Base-by-base conservation (phyloP, 1,140 invertebrate genomes). In the Trachymyrmex cornetzi region DNA sequence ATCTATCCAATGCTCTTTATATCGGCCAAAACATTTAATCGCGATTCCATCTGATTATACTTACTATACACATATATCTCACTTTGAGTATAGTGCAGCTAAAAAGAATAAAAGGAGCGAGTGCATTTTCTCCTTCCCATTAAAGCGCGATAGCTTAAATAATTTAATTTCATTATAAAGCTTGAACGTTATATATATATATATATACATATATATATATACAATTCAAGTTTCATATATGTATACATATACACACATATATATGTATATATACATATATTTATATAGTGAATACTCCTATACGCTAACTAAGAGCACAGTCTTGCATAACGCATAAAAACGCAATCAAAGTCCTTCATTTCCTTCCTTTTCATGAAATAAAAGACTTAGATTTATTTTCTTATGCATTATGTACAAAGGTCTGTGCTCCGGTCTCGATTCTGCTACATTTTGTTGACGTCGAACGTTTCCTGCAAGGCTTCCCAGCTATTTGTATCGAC, bases 101-200 rank as follows among this genome's bases (percentile, higher is more conserved):
- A 50, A 71, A 67, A 67, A 44, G 64, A 67, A 67, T 24, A 11
- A 44, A 50, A 57, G n/a, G 27, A 64, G 64, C 24, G 19, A 66
- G 30, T 75, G 30, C 27, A 38, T 72, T 30, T 30, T 0, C 22
- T 16, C n/a, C 27, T 12, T 75, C 2, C 11, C 30, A 75, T 57
- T 75, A 2, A 77, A 57, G 38, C 7, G 38, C n/a, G 14, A 77
- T 38, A 59, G n/a, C 34, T 77, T 19, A 77, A 77, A 77, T 44
- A 77, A 77, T 44, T 53, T 77, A 77, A 59, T 38, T 38, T 57
- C 7, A 16, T 24, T 19, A 14, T 34, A 3, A 57, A 34, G 30
- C 53, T 75, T 5, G 30, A 34, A 34, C 34, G 34, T 27, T 34
- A 38, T 38, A 9, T 9, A 38, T 6, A 38, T 38, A 38, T 34